Percentiles rank a stretch among this genome's conserved stretches.
Conservation (phyloP, 1,140 invertebrate species). For the Cydia amplana region DNA sequence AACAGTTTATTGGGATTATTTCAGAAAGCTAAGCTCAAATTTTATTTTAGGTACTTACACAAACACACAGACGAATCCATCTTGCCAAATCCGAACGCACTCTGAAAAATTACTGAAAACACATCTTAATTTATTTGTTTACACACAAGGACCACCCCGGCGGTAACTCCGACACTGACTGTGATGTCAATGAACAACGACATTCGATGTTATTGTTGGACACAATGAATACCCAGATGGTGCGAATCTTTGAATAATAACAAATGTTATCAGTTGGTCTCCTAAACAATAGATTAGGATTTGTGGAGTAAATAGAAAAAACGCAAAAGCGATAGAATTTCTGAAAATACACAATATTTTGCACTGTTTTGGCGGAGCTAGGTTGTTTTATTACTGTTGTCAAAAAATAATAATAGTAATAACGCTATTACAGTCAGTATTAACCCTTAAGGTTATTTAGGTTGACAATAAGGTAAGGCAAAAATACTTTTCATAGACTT, state of each 20-base stretch:
- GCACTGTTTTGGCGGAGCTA: too few relatives aligned
- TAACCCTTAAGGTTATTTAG: too few relatives aligned
- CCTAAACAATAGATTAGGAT: background rate
- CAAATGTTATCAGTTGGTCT: background rate
- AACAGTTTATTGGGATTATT: too few relatives aligned
- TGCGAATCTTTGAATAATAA: background rate
- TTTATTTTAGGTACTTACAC: background rate
- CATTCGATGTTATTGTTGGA: background rate
- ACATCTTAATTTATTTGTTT: background rate
- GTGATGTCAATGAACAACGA: background rate
- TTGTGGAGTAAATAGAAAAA: too few relatives aligned
- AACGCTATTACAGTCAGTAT: too few relatives aligned
- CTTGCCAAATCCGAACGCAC: background rate
- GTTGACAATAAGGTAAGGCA: too few relatives aligned
- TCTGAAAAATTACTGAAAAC: background rate
- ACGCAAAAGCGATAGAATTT: too few relatives aligned
- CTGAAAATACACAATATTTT: too few relatives aligned
- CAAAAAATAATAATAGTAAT: too few relatives aligned
- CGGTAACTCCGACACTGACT: background rate
- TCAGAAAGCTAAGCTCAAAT: too few relatives aligned
- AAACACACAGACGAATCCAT: background rate
- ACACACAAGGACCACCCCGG: background rate
- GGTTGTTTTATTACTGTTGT: too few relatives aligned
- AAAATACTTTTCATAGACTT: too few relatives aligned
- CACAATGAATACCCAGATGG: background rate